Conservation (phyloP, 2,113 vertebrate genomes). For the Hippocampus barbouri region DNA sequence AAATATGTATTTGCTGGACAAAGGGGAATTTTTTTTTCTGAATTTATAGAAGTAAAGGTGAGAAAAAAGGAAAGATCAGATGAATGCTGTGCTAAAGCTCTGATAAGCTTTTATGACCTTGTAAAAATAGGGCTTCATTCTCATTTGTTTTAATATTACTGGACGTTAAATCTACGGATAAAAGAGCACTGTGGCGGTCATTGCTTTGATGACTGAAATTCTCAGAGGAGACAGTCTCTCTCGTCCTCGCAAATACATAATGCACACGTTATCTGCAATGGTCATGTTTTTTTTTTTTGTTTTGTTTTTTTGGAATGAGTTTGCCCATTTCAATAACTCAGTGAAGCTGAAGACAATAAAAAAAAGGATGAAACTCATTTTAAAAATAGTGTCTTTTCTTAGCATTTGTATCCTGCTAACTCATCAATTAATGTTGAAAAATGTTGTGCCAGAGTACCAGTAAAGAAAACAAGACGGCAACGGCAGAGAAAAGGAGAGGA, state of each 20-base stretch:
- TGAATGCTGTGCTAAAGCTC: slow-evolving; percentile 27
- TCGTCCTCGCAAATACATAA: slow-evolving; percentile 16
- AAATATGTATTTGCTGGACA: slow-evolving; percentile 48
- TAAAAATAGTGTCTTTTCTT: too few species aligned
- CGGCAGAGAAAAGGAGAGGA: too few species aligned
- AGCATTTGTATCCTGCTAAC: not conserved
- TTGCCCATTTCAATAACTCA: not conserved
- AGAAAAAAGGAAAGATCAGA: slow-evolving; percentile 43
- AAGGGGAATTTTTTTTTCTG: slow-evolving; percentile 32
- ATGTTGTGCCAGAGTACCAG: too few species aligned
- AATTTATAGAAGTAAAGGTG: slow-evolving; percentile 33
- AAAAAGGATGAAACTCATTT: not conserved
- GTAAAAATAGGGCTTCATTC: slow-evolving; percentile 44
- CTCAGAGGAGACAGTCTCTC: slow-evolving; percentile 15
- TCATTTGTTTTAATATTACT: slow-evolving; percentile 55
- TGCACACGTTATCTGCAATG: slow-evolving; percentile 2
- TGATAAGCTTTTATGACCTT: slow-evolving; percentile 54
- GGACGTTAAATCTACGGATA: slow-evolving; percentile 12
- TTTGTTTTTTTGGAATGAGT: not conserved
- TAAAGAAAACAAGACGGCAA: too few species aligned
- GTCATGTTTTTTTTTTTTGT: too few species aligned
- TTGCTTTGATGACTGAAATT: slow-evolving; percentile 35
- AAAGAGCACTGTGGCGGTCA: slow-evolving; percentile 4
- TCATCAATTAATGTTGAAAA: too few species aligned
- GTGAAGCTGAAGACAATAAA: not conserved